Base-by-base conservation (phyloP, 2,888 invertebrate species). In the Spialia ferax region DNA sequence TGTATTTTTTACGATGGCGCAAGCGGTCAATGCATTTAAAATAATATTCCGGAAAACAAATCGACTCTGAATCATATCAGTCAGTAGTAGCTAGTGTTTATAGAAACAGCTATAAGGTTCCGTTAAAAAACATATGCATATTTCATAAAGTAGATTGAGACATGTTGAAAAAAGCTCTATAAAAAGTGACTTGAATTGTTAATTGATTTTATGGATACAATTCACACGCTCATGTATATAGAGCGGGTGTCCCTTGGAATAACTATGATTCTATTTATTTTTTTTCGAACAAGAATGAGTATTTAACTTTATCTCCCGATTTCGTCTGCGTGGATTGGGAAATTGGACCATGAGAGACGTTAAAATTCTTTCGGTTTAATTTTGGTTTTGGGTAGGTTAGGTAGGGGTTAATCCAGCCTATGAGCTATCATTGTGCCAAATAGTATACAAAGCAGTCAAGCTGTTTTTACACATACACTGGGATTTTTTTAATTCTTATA, bases 211-310 rank as follows among this genome's bases (percentile, higher is more conserved):
- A 26, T 60, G 56, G 66, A 71, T 71, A 69, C 66, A 66, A 15
- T 69, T 69, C 69, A 29, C 69, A 66, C 69, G 66, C 62, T 66
- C 66, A 71, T 73, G 71, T 73, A 52, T 71, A 70, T 63, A 70
- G 71, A 73, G 42, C 32, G 60, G 67, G 22, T 15, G 45, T 71
- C 70, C 69, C 69, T 68, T 68, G 63, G 62, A 69, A 71, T 60
- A 50, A 65, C 50, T 70, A 45, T 59, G 23, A 26, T 42, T 45
- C 22, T 18, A 11, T 15, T 15, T 42, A 13, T 13, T 13, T 11
- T 13, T n/a, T 45, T 18, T 18, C 26, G 26, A 5, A 26, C 6
- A 26, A 26, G 26, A 26, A 26, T 26, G 5, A 26, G 35, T 10
- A n/a, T n/a, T n/a, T n/a, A n/a, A n/a, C n/a, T n/a, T n/a, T n/a